Conservation (phyloP, 2,797 vertebrate genomes). For the Anolis apletophallus region DNA sequence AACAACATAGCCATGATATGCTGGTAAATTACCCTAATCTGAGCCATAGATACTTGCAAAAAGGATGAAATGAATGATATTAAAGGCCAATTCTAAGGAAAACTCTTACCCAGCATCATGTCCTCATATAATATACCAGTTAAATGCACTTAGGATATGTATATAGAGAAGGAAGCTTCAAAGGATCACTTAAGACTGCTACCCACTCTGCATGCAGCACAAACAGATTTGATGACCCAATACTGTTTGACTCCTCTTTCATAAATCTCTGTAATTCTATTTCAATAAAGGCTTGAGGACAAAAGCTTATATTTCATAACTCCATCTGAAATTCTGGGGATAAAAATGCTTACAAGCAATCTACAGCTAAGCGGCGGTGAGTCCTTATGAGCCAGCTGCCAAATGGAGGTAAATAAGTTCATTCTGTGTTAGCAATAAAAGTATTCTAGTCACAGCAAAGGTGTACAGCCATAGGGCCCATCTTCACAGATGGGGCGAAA, state of each 20-base stretch:
- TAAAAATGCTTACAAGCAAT: not conserved
- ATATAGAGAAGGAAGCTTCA: conserved; percentile 28
- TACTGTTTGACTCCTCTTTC: conserved; percentile 40
- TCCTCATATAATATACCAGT: not conserved
- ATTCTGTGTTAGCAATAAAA: conserved; percentile 29
- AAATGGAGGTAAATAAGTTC: not conserved
- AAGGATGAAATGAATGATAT: not conserved
- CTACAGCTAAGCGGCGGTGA: not conserved
- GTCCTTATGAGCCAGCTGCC: conserved; percentile 4
- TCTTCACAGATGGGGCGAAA: too few species aligned
- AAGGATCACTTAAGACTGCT: conserved; percentile 22
- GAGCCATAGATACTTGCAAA: not conserved
- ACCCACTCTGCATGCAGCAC: not conserved
- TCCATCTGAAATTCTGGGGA: conserved; percentile 19
- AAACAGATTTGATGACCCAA: conserved; percentile 28
- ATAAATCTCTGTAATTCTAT: conserved; percentile 26
- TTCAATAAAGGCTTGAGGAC: not conserved
- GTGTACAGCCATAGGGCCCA: not conserved
- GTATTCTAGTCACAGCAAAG: not conserved
- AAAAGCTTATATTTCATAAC: conserved; percentile 13
- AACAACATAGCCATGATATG: not conserved
- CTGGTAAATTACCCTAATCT: not conserved
- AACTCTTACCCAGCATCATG: not conserved
- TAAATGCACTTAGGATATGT: not conserved
- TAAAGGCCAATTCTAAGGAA: not conserved